phyloP scores from a whole-genome alignment of 2,888 invertebrate species.

The Folsomia candida region DNA sequence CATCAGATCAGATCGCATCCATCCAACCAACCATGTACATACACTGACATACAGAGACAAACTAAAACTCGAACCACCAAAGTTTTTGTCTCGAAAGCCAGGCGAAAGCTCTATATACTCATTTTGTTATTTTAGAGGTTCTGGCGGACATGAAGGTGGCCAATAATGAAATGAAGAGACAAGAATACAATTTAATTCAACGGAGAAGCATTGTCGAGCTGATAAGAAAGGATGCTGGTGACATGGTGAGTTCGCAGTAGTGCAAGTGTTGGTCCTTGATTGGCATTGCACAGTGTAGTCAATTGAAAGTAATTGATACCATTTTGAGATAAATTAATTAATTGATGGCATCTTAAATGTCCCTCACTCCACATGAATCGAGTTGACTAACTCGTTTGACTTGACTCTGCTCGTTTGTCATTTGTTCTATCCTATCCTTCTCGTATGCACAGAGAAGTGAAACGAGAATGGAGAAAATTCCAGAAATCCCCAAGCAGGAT shows the following conservation, averaged over 20 bases:
- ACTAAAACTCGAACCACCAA: no score
- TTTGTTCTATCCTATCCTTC: no score
- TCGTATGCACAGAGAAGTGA: background rate
- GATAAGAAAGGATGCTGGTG: background rate
- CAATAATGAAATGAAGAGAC: background rate
- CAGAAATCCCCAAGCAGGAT: background rate
- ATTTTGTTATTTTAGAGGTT: conserved; percentile 2
- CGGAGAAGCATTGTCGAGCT: background rate
- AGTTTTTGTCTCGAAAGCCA: no score
- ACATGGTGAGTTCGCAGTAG: background rate
- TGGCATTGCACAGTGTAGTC: no score
- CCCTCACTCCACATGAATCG: background rate
- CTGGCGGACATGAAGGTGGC: conserved; percentile 4
- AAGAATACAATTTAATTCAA: background rate
- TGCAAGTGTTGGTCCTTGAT: no score
- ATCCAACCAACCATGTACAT: background rate
- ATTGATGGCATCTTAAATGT: background rate
- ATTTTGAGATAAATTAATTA: background rate
- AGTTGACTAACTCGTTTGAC: no score
- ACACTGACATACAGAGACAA: no score
- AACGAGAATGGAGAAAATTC: background rate
- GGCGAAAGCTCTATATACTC: no score
- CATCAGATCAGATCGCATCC: background rate
- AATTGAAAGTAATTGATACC: background rate
- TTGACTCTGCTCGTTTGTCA: no score